These are phyloP conservation scores for Thunnus maccoyii DNA, from an alignment of 2,113 vertebrate species.

Conservation along the genomic window DNA sequence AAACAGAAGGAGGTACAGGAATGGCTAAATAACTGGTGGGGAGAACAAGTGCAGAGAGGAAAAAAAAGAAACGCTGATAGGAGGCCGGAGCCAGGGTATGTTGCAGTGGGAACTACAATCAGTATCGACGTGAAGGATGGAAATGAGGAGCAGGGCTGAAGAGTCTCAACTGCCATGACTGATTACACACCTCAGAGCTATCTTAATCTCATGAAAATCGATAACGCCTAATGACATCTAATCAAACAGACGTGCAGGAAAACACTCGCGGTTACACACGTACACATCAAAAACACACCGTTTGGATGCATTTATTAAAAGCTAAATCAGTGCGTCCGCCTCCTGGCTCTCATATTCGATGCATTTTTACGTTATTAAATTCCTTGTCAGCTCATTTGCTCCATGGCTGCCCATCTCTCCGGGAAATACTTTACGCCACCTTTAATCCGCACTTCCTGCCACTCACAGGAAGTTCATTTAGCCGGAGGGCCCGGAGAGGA, in stretches of 20 bases:
- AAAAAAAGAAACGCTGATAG: not conserved
- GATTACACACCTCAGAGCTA: conserved; percentile 7
- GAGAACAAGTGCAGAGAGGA: not conserved
- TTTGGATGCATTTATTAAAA: conserved; percentile 19
- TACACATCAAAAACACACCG: conserved; percentile 5
- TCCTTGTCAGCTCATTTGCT: conserved; percentile 71
- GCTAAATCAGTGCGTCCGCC: conserved; percentile 15
- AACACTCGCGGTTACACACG: conserved; percentile 12
- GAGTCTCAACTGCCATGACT: conserved; percentile 1
- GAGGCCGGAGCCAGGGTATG: not conserved
- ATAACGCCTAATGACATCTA: conserved; percentile 10
- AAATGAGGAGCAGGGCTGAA: conserved; percentile 14
- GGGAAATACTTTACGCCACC: conserved; percentile 65
- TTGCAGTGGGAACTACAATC: not conserved
- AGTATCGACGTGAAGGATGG: not conserved
- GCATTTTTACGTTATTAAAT: conserved; percentile 49
- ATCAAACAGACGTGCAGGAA: conserved; percentile 13
- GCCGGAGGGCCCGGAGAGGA: conserved; percentile 17
- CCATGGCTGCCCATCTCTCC: conserved; percentile 47
- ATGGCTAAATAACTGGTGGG: conserved; percentile 9
- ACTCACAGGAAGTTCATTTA: conserved; percentile 67
- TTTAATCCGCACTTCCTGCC: conserved; percentile 71
- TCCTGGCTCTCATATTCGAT: conserved; percentile 29
- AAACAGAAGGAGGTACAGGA: not conserved
- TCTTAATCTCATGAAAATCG: conserved; percentile 11